Conservation (phyloP, 1,140 invertebrate genomes). For the Teleogryllus occipitalis region DNA sequence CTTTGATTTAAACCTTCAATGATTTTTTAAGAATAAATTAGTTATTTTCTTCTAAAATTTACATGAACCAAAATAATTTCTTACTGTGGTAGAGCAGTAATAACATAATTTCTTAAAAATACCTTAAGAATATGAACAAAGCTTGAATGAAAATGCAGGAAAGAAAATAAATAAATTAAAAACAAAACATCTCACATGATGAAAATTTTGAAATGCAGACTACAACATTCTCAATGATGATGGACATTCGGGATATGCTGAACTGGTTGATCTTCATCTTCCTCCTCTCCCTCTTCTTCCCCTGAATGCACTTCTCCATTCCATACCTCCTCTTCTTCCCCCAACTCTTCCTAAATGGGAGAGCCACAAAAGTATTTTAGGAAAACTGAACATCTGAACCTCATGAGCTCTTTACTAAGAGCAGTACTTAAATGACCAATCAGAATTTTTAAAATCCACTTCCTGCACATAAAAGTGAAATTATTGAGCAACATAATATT, state of each 20-base stretch:
- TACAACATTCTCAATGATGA: neutral
- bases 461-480: neutral
- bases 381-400: neutral
- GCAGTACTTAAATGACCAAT: neutral
- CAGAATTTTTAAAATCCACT: neutral
- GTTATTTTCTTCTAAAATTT: neutral
- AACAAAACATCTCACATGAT: neutral
- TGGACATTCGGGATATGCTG: neutral
- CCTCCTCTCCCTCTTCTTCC: conserved; percentile 17
- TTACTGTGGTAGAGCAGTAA: too few relatives aligned
- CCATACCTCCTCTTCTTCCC: conserved; percentile 17
- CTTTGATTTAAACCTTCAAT: neutral
- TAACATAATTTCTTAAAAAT: neutral
- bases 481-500: neutral
- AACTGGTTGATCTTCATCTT: conserved; percentile 5
- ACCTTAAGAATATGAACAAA: neutral
- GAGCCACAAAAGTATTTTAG: neutral
- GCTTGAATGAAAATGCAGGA: neutral
- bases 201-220: neutral
- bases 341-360: conserved; percentile 10
- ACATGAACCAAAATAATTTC: too few relatives aligned
- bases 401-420: neutral
- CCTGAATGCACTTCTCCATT: conserved; percentile 18
- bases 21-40: neutral
- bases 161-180: neutral